Base-by-base conservation (phyloP, 2,113 vertebrate species). In the Pachypanchax playfairii region DNA sequence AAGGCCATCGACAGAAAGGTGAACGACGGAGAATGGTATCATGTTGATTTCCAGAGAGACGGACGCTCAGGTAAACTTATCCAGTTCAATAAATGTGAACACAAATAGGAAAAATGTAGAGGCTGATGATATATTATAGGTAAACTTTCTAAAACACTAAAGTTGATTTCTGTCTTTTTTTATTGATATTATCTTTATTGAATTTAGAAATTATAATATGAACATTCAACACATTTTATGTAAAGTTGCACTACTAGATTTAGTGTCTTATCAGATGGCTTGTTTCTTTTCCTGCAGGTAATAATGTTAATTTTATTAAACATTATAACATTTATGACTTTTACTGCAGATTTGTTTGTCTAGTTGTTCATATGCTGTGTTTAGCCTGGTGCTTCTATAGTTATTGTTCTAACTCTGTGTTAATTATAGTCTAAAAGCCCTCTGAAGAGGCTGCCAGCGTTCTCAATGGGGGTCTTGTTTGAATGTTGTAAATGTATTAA, bases 11-110 rank as follows among this genome's bases (percentile, higher is more conserved):
- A 95, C 88, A 95, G 89, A 82, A 98, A 98, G 64, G 97, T 98
- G 73, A 98, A 98, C 65, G 97, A 98, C 7, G 97, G 97, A 56
- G 97, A 98, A 77, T 98, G 97, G 97, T 98, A 98, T 84, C 97
- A 98, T 0, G 97, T 98, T 65, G 97, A 98, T 87, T 98, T 98
- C 75, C 97, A 98, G 77, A 91, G 97, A 55, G 97, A 98, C 1
- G 97, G 97, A 66, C 92, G 97, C 46, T 96, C 97, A 92, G 97
- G 97, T 98, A 92, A 80, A 43, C 25, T 63, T 5, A 4, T 26
- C 42, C 28, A 15, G 48, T 65, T 44, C 41, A n/a, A n/a, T n/a
- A n/a, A n/a, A n/a, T n/a, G n/a, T n/a, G n/a, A n/a, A n/a, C n/a
- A n/a, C n/a, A n/a, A n/a, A n/a, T n/a, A n/a, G n/a, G n/a, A n/a